Conservation (phyloP, 2,888 invertebrate species). For the Netelia virgata region DNA sequence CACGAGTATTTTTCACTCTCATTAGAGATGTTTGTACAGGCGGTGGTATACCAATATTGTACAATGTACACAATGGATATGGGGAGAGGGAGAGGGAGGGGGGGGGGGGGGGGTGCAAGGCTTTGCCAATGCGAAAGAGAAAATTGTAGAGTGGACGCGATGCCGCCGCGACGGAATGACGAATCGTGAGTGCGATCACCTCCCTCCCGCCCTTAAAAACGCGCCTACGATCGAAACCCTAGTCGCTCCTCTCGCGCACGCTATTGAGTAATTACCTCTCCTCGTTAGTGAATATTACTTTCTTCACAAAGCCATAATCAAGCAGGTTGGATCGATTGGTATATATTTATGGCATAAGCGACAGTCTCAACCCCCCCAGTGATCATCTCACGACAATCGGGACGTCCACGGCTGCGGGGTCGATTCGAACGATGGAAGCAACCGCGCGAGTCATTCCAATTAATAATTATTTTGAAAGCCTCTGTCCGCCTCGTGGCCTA, state of each 20-base stretch:
- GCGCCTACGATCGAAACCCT: conserved; percentile 32
- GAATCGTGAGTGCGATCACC: conserved; percentile 58
- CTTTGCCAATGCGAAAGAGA: conserved; percentile 24
- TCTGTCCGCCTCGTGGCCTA: conserved; percentile 10
- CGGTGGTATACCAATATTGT: conserved; percentile 1
- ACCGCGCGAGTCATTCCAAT: conserved; percentile 12
- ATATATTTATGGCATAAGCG: conserved; percentile 45
- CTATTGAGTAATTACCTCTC: conserved; percentile 83
- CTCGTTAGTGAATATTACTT: conserved; percentile 83
- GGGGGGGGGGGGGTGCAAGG: not conserved
- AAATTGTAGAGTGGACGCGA: conserved; percentile 59
- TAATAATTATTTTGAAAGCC: conserved; percentile 29
- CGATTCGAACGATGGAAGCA: not conserved
- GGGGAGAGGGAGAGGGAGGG: too few species aligned
- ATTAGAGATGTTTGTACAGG: conserved; percentile 37
- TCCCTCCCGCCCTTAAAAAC: conserved; percentile 32
- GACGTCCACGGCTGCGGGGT: not conserved
- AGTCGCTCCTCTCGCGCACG: conserved; percentile 78
- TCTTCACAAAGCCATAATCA: conserved; percentile 79
- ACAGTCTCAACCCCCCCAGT: not conserved
- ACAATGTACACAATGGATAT: not conserved
- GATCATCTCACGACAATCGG: conserved; percentile 25
- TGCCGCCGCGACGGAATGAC: conserved; percentile 50
- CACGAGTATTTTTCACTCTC: conserved; percentile 18
- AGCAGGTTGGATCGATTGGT: conserved; percentile 74